Conservation (phyloP, 2,113 vertebrate species). For the human (Homo sapiens) region GRCh38 chr13:54770501-54771000, state of each 20-base stretch:
- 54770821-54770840: background rate
- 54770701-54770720: background rate
- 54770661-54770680: background rate
- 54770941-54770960: background rate
- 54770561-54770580: background rate
- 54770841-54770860: background rate
- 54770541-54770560: background rate
- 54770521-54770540: background rate
- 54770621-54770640: background rate
- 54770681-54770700: background rate
- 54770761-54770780: background rate
- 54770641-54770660: background rate
- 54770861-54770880: background rate
- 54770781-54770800: background rate
- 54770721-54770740: background rate
- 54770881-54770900: background rate
- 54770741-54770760: fast-evolving
- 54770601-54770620: background rate
- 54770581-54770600: background rate
- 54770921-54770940: background rate
- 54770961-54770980: background rate
- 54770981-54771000: background rate
- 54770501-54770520: background rate
- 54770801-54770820: background rate
- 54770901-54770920: background rate